phyloP scores from a whole-genome alignment of 1,140 invertebrate species.

The Zeugodacus cucurbitae region DNA sequence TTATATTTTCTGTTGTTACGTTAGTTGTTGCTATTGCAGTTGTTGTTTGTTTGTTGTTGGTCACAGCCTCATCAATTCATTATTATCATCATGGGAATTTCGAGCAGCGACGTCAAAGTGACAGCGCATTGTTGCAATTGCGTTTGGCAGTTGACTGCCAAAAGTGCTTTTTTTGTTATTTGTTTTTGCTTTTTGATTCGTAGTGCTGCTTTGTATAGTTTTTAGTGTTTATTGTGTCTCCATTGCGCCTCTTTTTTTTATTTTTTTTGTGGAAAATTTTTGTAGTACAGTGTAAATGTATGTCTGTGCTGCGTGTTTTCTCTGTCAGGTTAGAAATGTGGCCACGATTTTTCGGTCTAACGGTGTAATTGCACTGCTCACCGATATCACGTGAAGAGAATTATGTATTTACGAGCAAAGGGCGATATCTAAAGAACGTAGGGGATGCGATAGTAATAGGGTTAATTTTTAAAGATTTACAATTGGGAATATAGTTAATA shows the following conservation, averaged over 20 bases:
- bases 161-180: neutral
- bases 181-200: neutral
- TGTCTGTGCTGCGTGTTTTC: neutral
- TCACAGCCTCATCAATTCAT: slow-evolving; percentile 35
- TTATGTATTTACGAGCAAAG: neutral
- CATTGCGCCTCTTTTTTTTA: neutral
- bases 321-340: neutral
- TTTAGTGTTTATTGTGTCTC: neutral
- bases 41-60: neutral
- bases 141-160: neutral
- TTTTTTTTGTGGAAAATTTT: neutral
- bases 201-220: neutral
- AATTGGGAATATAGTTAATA: too few relatives aligned
- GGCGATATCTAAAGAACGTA: neutral
- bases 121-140: neutral
- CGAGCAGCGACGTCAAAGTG: neutral
- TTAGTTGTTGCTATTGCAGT: too few relatives aligned
- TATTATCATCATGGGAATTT: slow-evolving; percentile 41
- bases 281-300: neutral
- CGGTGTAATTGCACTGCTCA: neutral
- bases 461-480: neutral
- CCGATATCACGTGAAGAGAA: neutral
- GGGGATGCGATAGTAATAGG: neutral
- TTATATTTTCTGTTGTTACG: neutral
- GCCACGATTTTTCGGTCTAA: neutral